phyloP scores from a whole-genome alignment of 1,140 invertebrate genomes.

The Lepidurus arcticus region DNA sequence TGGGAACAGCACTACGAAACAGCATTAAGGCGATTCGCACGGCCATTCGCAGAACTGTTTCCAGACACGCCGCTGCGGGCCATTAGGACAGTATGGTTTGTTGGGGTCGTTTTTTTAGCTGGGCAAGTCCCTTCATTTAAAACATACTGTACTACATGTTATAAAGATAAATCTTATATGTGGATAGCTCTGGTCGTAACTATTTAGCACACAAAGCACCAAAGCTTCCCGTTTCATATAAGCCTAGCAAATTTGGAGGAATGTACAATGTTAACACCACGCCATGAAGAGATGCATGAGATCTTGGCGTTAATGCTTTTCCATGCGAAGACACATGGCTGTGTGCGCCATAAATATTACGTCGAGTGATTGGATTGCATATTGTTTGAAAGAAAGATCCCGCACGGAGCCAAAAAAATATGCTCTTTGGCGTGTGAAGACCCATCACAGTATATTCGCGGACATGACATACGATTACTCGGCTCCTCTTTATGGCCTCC shows the following conservation, averaged over 20 bases:
- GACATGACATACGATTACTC: constrained; percentile 21
- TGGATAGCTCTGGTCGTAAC: neutral
- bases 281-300: neutral
- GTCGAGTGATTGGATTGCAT: constrained; percentile 21
- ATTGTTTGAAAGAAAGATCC: constrained; percentile 6
- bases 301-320: constrained; percentile 5
- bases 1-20: too few species aligned
- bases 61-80: too few species aligned
- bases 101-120: neutral
- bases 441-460: constrained; percentile 9
- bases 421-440: constrained; percentile 3
- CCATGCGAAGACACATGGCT: neutral
- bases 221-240: neutral
- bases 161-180: neutral
- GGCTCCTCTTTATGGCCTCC: constrained; percentile 8
- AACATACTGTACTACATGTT: neutral
- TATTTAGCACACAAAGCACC: constrained; percentile 5
- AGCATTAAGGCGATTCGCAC: too few species aligned
- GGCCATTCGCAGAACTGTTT: too few species aligned
- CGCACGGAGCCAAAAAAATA: neutral
- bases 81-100: too few species aligned
- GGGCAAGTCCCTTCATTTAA: too few species aligned
- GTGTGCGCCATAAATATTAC: neutral
- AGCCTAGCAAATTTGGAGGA: neutral
- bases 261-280: neutral